Percentiles rank a stretch among this genome's conserved stretches.
phyloP scores from a whole-genome alignment of 2,797 vertebrate genomes.

The Anguilla obscura region DNA sequence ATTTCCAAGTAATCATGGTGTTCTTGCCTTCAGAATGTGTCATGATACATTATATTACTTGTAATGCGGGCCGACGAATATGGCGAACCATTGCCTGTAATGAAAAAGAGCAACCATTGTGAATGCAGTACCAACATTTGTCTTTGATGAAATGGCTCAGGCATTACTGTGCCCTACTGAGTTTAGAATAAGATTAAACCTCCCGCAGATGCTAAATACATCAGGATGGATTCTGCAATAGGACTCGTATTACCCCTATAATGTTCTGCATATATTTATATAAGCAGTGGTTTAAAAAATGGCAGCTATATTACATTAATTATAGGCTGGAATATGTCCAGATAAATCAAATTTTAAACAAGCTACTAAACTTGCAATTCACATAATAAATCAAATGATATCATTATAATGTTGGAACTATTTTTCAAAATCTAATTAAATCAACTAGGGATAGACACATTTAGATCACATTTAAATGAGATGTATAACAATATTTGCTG shows the following conservation, averaged over 20 bases:
- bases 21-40: background rate
- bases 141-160: background rate
- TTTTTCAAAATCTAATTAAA: constrained; percentile 26
- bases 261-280: constrained; percentile 1
- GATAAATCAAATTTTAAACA: constrained; percentile 6
- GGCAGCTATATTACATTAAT: constrained; percentile 8
- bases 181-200: constrained; percentile 1
- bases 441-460: background rate
- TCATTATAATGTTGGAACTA: background rate
- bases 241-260: background rate
- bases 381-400: background rate
- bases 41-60: background rate
- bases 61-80: background rate
- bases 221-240: constrained; percentile 8
- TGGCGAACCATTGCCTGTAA: background rate
- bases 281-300: background rate
- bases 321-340: background rate
- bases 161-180: constrained; percentile 1
- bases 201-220: background rate
- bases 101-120: background rate
- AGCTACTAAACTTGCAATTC: background rate
- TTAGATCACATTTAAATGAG: constrained; percentile 16
- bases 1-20: background rate
- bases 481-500: constrained; percentile 16
- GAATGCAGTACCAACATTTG: background rate